Conservation (phyloP, 2,888 invertebrate genomes). For the Nysson spinosus region DNA sequence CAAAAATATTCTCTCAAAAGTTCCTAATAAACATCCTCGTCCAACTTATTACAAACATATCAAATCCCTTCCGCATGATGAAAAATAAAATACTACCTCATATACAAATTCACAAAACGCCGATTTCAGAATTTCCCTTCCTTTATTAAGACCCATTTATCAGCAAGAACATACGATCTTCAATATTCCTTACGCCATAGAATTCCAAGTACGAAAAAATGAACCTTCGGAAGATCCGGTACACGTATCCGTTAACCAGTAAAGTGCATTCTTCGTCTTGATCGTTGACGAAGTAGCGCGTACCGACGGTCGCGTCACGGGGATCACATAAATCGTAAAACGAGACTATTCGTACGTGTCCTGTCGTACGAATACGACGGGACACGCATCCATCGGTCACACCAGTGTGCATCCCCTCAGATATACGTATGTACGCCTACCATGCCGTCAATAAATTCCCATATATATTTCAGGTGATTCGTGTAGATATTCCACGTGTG, state of each 20-base stretch:
- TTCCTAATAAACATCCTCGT: too few relatives aligned
- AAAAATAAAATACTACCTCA: too few relatives aligned
- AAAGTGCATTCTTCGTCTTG: constrained; percentile 10
- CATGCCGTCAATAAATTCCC: constrained; percentile 29
- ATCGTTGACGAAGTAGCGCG: constrained; percentile 2
- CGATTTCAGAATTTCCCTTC: too few relatives aligned
- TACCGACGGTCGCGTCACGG: constrained; percentile 25
- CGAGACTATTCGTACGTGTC: constrained; percentile 47
- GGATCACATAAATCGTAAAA: constrained; percentile 49
- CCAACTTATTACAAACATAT: too few relatives aligned
- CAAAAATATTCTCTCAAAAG: too few relatives aligned
- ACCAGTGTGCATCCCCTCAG: constrained; percentile 18
- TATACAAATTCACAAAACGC: too few relatives aligned
- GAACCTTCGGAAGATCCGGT: not conserved
- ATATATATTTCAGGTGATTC: not conserved
- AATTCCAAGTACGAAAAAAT: too few relatives aligned
- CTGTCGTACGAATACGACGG: constrained; percentile 24
- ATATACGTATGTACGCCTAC: constrained; percentile 26
- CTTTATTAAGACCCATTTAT: too few relatives aligned
- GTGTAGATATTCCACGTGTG: constrained; percentile 3
- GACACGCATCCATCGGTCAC: constrained; percentile 29
- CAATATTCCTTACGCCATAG: too few relatives aligned
- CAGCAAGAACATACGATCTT: too few relatives aligned
- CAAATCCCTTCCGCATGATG: too few relatives aligned
- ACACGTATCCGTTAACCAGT: not conserved